Percentiles rank a stretch among this genome's conserved stretches.
These are phyloP conservation scores for Pyrgus malvae DNA, from an alignment of 2,888 invertebrate species.

Conservation along the genomic window DNA sequence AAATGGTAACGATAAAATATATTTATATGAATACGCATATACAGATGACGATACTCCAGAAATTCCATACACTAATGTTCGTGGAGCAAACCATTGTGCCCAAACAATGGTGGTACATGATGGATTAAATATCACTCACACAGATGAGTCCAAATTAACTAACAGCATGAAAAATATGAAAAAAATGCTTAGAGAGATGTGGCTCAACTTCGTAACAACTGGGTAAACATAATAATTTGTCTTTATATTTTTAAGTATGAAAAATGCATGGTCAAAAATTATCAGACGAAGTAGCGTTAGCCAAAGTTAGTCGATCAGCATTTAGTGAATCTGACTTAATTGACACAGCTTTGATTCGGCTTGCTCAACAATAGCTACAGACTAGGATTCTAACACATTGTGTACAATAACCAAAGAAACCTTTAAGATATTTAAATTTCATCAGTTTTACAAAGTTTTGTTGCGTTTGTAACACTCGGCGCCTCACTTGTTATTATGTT, in stretches of 20 bases:
- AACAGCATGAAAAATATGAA: conserved; percentile 37
- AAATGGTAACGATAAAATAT: conserved; percentile 42
- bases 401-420: no score
- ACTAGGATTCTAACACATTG: no score
- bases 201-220: conserved; percentile 43
- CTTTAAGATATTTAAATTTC: no score
- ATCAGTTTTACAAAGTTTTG: no score
- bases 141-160: background rate
- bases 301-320: no score
- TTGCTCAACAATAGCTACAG: no score
- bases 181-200: conserved; percentile 2
- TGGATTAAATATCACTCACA: conserved; percentile 13
- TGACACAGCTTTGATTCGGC: no score
- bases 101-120: conserved; percentile 39
- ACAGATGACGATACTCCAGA: conserved; percentile 39
- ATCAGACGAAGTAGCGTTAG: no score
- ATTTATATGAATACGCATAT: conserved; percentile 49
- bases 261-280: no score
- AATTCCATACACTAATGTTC: conserved; percentile 40
- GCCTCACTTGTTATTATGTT: no score
- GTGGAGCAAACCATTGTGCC: conserved; percentile 46
- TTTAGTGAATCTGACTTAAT: no score
- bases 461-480: no score
- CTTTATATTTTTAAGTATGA: background rate
- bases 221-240: conserved; percentile 40